Evolutionary conservation across 2,113 vertebrate genomes (phyloP), one percentile per base, ranked within the genome.

Genomic region (Oxyura jamaicensis): DNA sequence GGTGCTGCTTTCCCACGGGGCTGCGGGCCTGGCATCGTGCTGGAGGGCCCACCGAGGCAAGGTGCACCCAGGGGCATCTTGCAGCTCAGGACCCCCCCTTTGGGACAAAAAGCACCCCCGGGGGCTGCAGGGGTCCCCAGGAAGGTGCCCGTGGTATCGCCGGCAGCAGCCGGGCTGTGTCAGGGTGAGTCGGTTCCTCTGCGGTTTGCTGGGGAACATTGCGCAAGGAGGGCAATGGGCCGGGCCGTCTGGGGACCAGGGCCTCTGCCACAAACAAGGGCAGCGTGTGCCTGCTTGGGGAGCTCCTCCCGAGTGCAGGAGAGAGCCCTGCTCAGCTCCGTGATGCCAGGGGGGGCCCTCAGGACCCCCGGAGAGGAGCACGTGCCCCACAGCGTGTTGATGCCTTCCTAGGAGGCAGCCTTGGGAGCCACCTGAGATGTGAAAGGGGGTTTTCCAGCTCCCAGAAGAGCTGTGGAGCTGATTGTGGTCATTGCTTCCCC

Each of bases 141-240:
- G 83, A 93, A 86, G 60, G 52, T 22, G 28, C 33, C 39, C 2
- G 0, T n/a, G 26, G 7, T 91, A 92, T 94, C 76, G 0, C 15
- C 0, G 2, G 83, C 5, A 10, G 48, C 94, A 94, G 94, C 73
- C 0, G 8, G 41, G 72, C 86, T 20, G 76, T 39, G 90, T 25
- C 74, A 86, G 53, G 50, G 79, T 96, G 94, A 92, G 77, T 91
- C 0, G 35, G 83, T 91, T 96, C 95, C 96, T 86, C 52, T 93
- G 96, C 3, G 94, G 96, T 96, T 95, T 95, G 83, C 44, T 0
- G 3, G 73, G 71, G 29, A 14, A 19, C 65, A 33, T 91, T 96
- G 88, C 86, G 28, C 83, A 93, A 95, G 74, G 56, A 75, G 35
- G 76, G 35, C 60, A 75, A 56, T 25, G 20, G 63, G 69, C 69